Percentiles rank a stretch among this genome's conserved stretches.
These are phyloP conservation scores for Epinephelus fuscoguttatus DNA, from an alignment of 2,113 vertebrate genomes.

Conservation along the genomic window DNA sequence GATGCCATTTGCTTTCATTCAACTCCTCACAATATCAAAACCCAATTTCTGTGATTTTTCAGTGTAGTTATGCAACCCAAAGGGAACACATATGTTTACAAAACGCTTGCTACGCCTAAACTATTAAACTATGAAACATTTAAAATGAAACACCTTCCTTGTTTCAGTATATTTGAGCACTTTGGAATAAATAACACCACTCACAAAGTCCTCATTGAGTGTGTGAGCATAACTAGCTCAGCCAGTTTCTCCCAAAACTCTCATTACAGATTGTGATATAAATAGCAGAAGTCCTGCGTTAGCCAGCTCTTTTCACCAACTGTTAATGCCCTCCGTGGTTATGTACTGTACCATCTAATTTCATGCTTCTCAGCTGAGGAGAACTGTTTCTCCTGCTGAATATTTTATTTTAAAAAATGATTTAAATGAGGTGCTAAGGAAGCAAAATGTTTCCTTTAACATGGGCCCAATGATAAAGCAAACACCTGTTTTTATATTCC, in stretches of 20 bases:
- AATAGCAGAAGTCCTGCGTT: slow-evolving; percentile 27
- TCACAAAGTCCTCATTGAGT: not conserved
- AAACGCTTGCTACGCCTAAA: not conserved
- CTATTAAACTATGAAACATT: not conserved
- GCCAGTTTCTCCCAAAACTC: not conserved
- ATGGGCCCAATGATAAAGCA: not conserved
- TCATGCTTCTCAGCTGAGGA: slow-evolving; percentile 20
- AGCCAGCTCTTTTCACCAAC: slow-evolving; percentile 28
- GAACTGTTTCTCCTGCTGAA: not conserved
- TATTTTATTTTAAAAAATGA: not conserved
- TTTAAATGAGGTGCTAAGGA: not conserved
- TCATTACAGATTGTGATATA: slow-evolving; percentile 16
- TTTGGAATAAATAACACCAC: not conserved
- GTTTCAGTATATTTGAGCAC: not conserved
- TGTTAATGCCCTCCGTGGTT: slow-evolving; percentile 10
- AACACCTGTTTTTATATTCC: not conserved
- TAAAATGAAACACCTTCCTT: not conserved
- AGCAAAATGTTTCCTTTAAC: not conserved
- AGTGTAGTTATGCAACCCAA: not conserved
- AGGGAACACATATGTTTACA: not conserved
- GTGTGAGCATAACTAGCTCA: not conserved
- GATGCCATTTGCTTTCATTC: slow-evolving; percentile 33
- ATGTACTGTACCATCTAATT: slow-evolving; percentile 7
- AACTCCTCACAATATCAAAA: slow-evolving; percentile 27
- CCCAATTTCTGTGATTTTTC: slow-evolving; percentile 14